phyloP scores from a whole-genome alignment of 2,888 invertebrate species.

The Amaurobius ferox region DNA sequence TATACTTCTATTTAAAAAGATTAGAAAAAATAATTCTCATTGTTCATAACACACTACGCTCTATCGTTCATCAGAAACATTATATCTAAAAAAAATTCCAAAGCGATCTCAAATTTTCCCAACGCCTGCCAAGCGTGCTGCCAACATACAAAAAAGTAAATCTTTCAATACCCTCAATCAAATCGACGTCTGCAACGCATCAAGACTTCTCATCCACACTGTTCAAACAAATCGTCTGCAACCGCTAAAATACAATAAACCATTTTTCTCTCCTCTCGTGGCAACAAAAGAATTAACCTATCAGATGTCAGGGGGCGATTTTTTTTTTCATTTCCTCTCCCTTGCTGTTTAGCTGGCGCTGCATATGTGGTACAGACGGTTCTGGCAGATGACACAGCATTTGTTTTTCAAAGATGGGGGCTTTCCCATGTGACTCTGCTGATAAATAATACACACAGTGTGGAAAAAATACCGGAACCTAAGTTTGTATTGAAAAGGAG shows the following conservation, averaged over 20 bases:
- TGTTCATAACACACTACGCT: no score
- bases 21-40: no score
- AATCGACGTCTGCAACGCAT: neutral
- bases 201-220: neutral
- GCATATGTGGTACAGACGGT: neutral
- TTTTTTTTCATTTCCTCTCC: neutral
- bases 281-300: slow-evolving; percentile 5
- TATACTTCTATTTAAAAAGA: no score
- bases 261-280: neutral
- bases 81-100: no score
- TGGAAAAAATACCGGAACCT: neutral
- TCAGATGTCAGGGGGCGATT: neutral
- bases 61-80: no score
- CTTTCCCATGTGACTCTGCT: neutral
- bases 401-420: neutral
- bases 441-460: neutral
- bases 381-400: neutral
- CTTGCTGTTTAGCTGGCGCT: neutral
- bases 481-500: neutral
- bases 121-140: no score
- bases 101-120: no score
- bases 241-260: slow-evolving; percentile 1
- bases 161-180: neutral
- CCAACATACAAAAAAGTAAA: no score
- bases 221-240: neutral